These are phyloP conservation scores for Diabrotica balteata DNA, from an alignment of 2,888 invertebrate genomes.

Conservation along the genomic window DNA sequence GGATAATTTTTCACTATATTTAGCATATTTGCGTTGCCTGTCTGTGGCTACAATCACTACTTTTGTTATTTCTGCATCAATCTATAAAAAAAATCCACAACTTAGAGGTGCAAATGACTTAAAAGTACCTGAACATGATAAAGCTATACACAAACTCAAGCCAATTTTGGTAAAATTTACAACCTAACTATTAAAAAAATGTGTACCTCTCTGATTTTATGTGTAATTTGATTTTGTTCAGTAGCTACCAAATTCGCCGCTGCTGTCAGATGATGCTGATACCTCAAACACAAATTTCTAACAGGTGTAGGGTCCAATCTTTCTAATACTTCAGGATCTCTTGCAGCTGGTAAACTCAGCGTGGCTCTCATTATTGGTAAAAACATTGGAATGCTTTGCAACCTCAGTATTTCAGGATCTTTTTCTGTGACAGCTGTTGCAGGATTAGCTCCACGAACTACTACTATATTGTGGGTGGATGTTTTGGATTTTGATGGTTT, in stretches of 20 bases:
- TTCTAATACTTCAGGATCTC: conserved; percentile 89
- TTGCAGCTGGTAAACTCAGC: conserved; percentile 80
- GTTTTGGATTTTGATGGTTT: conserved; percentile 59
- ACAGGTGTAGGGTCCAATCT: conserved; percentile 70
- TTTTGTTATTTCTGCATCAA: conserved; percentile 75
- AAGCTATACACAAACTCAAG: no score
- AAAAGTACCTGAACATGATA: no score
- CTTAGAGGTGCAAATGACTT: no score
- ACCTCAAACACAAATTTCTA: conserved; percentile 78
- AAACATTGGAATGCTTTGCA: conserved; percentile 87
- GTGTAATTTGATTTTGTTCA: conserved; percentile 78
- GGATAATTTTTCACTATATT: conserved; percentile 84
- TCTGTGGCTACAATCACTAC: conserved; percentile 77
- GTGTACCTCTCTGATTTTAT: conserved; percentile 78
- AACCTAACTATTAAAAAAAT: not conserved
- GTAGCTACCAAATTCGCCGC: conserved; percentile 83
- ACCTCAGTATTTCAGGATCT: conserved; percentile 76
- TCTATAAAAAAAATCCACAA: conserved; percentile 58
- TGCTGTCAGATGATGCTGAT: conserved; percentile 84
- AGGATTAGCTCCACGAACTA: conserved; percentile 77
- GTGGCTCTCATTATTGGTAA: conserved; percentile 92
- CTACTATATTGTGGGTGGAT: conserved; percentile 77
- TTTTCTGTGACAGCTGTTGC: conserved; percentile 66
- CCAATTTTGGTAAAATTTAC: no score
- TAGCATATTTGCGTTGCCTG: conserved; percentile 82